Evolutionary conservation across 2,113 vertebrate genomes (phyloP).

Genomic region (Setophaga petechia): DNA sequence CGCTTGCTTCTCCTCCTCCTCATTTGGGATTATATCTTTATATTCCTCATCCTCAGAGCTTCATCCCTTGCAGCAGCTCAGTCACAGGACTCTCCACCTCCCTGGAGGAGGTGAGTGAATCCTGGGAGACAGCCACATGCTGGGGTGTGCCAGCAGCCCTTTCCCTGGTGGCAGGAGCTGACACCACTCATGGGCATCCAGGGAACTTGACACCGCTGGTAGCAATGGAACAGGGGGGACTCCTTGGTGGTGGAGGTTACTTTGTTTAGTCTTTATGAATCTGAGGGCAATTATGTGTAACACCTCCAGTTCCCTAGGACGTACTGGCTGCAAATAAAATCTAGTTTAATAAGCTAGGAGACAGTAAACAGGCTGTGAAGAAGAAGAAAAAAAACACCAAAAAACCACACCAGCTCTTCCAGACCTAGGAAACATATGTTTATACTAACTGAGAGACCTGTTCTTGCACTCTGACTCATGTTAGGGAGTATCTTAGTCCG

Average conservation of each 20-base stretch:
- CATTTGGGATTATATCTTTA: rapidly evolving
- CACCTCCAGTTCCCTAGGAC: background rate
- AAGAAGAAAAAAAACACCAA: too few relatives aligned
- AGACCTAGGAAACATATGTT: conserved; percentile 45
- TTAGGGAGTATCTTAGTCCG: background rate
- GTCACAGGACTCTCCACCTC: background rate
- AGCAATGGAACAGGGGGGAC: background rate
- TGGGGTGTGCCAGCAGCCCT: background rate
- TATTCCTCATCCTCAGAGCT: background rate
- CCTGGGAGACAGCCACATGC: background rate
- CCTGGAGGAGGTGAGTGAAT: background rate
- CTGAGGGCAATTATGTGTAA: background rate
- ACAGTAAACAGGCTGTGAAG: background rate
- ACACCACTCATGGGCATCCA: rapidly evolving
- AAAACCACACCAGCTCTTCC: background rate
- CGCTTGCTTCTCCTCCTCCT: background rate
- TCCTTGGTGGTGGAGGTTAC: background rate
- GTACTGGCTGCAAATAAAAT: background rate
- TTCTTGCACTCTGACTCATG: background rate
- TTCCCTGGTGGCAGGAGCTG: background rate
- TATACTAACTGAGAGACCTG: conserved; percentile 25
- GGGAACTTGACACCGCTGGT: background rate
- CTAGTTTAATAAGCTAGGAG: conserved; percentile 16
- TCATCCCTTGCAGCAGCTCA: background rate
- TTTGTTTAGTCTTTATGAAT: background rate